These are phyloP conservation scores for Lates calcarifer DNA, from an alignment of 2,113 vertebrate species.

Conservation along the genomic window DNA sequence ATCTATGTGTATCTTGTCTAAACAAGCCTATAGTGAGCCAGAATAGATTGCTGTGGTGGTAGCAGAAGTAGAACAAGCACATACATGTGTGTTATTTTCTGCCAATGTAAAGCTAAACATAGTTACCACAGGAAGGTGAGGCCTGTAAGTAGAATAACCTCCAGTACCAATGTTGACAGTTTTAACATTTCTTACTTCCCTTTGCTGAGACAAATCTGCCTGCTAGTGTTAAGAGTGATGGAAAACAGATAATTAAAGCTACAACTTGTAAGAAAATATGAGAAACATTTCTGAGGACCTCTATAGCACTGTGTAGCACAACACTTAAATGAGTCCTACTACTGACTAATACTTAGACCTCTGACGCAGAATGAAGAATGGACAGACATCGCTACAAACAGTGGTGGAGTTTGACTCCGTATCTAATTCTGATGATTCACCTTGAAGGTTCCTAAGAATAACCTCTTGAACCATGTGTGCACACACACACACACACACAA, in stretches of 20 bases:
- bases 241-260: neutral
- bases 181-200: neutral
- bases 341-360: too few species aligned
- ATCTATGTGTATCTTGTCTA: constrained; percentile 1
- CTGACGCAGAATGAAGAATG: too few species aligned
- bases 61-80: neutral
- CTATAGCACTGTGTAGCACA: neutral
- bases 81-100: constrained; percentile 22
- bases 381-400: neutral
- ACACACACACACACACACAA: neutral
- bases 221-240: too few species aligned
- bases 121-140: neutral
- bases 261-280: neutral
- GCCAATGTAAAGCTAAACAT: constrained; percentile 13
- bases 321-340: too few species aligned
- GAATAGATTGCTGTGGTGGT: constrained; percentile 2
- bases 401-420: neutral
- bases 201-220: neutral
- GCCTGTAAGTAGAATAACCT: neutral
- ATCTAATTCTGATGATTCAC: constrained; percentile 12
- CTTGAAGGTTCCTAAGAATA: neutral
- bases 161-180: neutral
- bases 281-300: constrained; percentile 5
- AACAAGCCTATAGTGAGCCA: constrained; percentile 14
- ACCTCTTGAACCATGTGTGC: neutral